Percentiles rank a stretch among this genome's conserved stretches.
Conservation (phyloP, 1,140 invertebrate genomes). For the Meloidogyne chitwoodi region DNA sequence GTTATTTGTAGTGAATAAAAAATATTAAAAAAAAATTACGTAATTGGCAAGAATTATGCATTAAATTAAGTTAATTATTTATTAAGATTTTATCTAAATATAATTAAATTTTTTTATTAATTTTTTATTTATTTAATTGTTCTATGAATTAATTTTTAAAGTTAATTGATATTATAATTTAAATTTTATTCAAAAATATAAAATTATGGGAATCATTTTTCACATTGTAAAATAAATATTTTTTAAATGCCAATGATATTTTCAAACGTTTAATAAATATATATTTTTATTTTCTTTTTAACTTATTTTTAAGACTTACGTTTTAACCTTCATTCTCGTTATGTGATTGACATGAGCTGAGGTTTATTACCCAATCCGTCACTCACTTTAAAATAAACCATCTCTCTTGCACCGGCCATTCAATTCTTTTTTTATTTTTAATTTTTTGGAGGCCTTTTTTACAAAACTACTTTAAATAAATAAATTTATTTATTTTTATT, state of each 20-base stretch:
- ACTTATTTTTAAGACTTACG: neutral
- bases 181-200: too few relatives aligned
- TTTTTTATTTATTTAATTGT: neutral
- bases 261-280: neutral
- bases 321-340: neutral
- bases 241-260: too few relatives aligned
- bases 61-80: neutral
- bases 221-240: too few relatives aligned
- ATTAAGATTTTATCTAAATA: neutral
- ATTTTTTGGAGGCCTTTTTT: neutral
- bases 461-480: neutral
- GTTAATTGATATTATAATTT: too few relatives aligned
- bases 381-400: neutral
- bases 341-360: neutral
- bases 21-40: neutral
- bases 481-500: neutral
- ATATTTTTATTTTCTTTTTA: neutral
- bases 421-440: neutral
- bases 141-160: too few relatives aligned
- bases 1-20: neutral
- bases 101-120: neutral
- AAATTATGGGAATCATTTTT: too few relatives aligned
- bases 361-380: neutral
- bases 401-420: neutral
- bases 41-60: neutral